Percentiles rank a stretch among this genome's conserved stretches.
Conservation (phyloP, 2,797 vertebrate genomes). For the Phataginus tricuspis region DNA sequence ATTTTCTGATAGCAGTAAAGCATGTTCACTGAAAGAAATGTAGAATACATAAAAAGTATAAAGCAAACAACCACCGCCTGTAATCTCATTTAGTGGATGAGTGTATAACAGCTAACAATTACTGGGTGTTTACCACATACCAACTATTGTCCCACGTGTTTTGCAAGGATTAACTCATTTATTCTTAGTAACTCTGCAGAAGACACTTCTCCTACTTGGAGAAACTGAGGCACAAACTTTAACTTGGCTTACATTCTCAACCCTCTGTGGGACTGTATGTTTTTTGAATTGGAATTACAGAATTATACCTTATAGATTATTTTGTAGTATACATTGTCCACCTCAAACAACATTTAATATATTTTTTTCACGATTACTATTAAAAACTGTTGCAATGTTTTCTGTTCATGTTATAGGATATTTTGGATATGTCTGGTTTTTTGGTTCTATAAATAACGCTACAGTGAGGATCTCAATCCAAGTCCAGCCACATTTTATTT, state of each 20-base stretch:
- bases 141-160: constrained; percentile 22
- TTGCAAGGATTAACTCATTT: background rate
- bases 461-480: constrained; percentile 12
- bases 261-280: background rate
- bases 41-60: background rate
- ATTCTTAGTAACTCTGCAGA: constrained; percentile 7
- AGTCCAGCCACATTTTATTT: constrained; percentile 27
- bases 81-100: background rate
- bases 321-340: constrained; percentile 4
- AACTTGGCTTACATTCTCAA: background rate
- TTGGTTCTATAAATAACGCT: background rate
- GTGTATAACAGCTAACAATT: background rate
- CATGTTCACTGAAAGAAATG: constrained; percentile 32
- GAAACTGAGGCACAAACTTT: background rate
- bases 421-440: background rate
- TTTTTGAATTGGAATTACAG: constrained; percentile 6
- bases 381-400: constrained; percentile 20
- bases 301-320: background rate
- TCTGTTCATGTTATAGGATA: constrained; percentile 23
- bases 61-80: background rate
- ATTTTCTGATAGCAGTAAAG: constrained; percentile 42
- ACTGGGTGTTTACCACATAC: background rate
- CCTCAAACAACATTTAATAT: background rate
- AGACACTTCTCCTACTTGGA: background rate
- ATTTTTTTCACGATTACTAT: background rate